Conservation (phyloP, 2,113 vertebrate genomes). For the Arothron firmamentum region DNA sequence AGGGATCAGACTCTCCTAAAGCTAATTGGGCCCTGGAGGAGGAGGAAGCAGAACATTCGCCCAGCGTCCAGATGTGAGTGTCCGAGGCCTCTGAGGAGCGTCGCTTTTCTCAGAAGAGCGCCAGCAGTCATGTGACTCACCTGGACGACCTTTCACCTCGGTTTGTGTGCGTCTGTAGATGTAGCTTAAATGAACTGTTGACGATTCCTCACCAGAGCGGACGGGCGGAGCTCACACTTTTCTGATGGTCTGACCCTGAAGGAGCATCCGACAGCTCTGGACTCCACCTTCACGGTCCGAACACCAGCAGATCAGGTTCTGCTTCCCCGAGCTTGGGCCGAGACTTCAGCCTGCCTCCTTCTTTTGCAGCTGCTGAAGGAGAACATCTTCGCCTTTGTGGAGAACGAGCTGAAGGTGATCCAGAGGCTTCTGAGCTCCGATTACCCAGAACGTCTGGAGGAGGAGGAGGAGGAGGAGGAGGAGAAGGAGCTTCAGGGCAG, state of each 20-base stretch:
- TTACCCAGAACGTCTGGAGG: neutral
- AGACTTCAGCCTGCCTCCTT: neutral
- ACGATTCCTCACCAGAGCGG: neutral
- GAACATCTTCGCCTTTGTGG: neutral
- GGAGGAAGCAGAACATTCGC: no score
- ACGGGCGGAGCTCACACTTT: no score
- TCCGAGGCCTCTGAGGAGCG: no score
- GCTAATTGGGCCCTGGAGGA: no score
- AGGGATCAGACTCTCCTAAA: no score
- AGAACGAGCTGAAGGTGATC: conserved; percentile 2
- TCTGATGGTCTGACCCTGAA: neutral
- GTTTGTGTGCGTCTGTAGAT: no score
- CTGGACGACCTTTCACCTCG: neutral
- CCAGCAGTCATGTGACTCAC: neutral
- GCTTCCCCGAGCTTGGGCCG: neutral
- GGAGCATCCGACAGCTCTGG: neutral
- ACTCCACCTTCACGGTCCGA: neutral
- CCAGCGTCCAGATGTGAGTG: no score
- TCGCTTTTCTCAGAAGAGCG: neutral
- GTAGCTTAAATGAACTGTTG: neutral
- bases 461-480: neutral
- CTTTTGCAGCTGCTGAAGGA: neutral
- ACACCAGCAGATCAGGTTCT: neutral
- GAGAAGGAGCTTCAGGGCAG: neutral
- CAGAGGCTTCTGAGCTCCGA: conserved; percentile 6